Evolutionary conservation across 2,797 vertebrate species (phyloP), one percentile per base, ranked within the genome.

Genomic region (Paedocypris micromegethes): DNA sequence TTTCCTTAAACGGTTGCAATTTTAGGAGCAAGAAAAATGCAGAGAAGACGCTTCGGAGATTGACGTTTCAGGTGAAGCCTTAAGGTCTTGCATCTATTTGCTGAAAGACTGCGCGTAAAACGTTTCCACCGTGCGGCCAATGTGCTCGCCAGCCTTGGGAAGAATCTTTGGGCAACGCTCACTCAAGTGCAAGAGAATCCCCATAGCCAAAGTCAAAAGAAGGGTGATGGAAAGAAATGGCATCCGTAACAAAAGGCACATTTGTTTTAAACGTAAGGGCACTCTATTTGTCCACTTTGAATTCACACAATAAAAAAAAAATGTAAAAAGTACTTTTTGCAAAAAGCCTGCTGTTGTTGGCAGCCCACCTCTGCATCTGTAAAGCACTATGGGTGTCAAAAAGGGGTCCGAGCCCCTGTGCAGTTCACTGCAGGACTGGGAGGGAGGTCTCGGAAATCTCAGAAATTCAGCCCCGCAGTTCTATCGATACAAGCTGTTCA

Each of bases 181-280:
- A 58, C 64, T 74, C 57, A 58, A 72, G 68, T 77, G 72, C 72
- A 72, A 68, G 68, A 72, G 62, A 61, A 68, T 76, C 68, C 71
- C 72, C 61, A 53, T 65, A 61, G 69, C 81, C 56, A 69, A 58
- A 74, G 43, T 55, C 84, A 86, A 41, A 60, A 55, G 84, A 83
- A 88, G 87, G 89, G 85, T 86, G 83, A 82, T 73, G 61, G 58
- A 74, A 69, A 75, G 54, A 62, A 77, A 80, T 76, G 88, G 88
- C 86, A 88, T 89, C 88, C 78, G 75, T 87, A 91, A 92, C 90
- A 91, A 91, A 94, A 94, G 92, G 92, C 92, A 94, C 92, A 90
- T 92, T 23, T 87, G 88, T 92, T 78, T 80, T 90, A 89, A 89
- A 88, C 89, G 87, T 84, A 89, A 91, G 89, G 88, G 88, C 88